These are phyloP conservation scores for Drosophila parabipectinata DNA, from an alignment of 1,140 invertebrate genomes.

Conservation along the genomic window DNA sequence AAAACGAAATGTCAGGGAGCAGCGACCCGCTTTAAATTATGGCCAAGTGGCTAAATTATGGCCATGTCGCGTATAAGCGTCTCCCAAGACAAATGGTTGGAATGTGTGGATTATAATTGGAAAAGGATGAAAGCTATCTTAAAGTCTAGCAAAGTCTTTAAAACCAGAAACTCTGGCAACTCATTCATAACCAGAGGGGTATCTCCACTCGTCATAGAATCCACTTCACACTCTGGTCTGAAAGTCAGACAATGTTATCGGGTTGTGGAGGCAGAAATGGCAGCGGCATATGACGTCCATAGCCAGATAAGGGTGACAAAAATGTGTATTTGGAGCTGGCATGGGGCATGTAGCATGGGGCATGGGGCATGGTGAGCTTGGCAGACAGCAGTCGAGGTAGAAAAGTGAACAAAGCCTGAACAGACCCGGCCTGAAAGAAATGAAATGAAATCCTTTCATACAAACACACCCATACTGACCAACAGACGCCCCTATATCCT, in stretches of 20 bases:
- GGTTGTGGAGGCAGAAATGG: conserved; percentile 22
- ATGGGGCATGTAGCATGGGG: conserved; percentile 8
- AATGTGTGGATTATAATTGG: conserved; percentile 80
- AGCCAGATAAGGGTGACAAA: conserved; percentile 79
- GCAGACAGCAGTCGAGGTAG: conserved; percentile 50
- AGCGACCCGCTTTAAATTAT: conserved; percentile 66
- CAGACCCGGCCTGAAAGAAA: conserved; percentile 55
- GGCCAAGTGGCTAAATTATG: conserved; percentile 80
- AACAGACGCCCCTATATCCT: conserved; percentile 6
- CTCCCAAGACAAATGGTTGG: conserved; percentile 67
- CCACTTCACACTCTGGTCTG: conserved; percentile 40
- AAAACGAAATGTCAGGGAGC: conserved; percentile 52
- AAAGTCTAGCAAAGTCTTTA: not conserved
- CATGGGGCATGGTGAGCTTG: conserved; percentile 1
- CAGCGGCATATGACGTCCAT: conserved; percentile 64
- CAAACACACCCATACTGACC: conserved; percentile 26
- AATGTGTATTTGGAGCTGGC: conserved; percentile 71
- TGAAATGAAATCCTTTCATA: conserved; percentile 76
- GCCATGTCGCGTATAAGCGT: conserved; percentile 69
- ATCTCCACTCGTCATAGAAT: conserved; percentile 40
- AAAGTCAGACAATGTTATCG: conserved; percentile 72
- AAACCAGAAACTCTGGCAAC: conserved; percentile 35
- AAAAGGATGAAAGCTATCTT: conserved; percentile 32
- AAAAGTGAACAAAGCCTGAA: conserved; percentile 54
- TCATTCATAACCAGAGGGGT: conserved; percentile 59